These are phyloP conservation scores for Chiloscyllium plagiosum DNA, from an alignment of 2,113 vertebrate genomes.

Conservation along the genomic window DNA sequence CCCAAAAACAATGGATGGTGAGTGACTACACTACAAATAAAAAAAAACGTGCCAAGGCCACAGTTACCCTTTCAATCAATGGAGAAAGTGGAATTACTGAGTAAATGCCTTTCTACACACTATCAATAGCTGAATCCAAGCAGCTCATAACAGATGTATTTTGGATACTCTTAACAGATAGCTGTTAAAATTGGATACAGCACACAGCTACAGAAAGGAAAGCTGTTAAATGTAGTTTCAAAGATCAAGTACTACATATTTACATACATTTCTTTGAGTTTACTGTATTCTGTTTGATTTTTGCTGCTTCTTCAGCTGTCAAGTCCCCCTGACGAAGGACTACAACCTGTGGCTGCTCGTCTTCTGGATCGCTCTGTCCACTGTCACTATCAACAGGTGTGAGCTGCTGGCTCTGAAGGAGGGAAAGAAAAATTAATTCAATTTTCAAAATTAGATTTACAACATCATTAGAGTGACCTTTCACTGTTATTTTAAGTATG, in stretches of 20 bases:
- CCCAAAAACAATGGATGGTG: not conserved
- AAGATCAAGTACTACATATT: not conserved
- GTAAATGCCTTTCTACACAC: not conserved
- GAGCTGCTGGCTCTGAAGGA: slow-evolving; percentile 66
- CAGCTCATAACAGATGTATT: not conserved
- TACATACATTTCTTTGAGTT: slow-evolving; percentile 56
- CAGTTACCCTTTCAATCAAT: not conserved
- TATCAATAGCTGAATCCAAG: not conserved
- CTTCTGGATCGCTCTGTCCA: slow-evolving; percentile 76
- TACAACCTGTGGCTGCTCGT: slow-evolving; percentile 87
- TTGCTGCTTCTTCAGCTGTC: slow-evolving; percentile 74
- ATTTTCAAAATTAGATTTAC: not conserved
- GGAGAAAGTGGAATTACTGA: not conserved
- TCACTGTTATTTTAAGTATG: not conserved
- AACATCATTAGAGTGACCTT: not conserved
- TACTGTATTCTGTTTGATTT: slow-evolving; percentile 65
- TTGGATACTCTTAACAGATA: not conserved
- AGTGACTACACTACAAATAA: not conserved
- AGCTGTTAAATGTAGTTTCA: not conserved
- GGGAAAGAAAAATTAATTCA: slow-evolving; percentile 31
- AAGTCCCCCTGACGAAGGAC: slow-evolving; percentile 80
- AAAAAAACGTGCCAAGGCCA: not conserved
- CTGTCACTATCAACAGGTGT: slow-evolving; percentile 65
- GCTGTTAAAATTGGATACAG: not conserved
- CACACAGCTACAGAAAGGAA: not conserved